Evolutionary conservation across 2,797 vertebrate species (phyloP).

Genomic region (Tragopan temminckii): DNA sequence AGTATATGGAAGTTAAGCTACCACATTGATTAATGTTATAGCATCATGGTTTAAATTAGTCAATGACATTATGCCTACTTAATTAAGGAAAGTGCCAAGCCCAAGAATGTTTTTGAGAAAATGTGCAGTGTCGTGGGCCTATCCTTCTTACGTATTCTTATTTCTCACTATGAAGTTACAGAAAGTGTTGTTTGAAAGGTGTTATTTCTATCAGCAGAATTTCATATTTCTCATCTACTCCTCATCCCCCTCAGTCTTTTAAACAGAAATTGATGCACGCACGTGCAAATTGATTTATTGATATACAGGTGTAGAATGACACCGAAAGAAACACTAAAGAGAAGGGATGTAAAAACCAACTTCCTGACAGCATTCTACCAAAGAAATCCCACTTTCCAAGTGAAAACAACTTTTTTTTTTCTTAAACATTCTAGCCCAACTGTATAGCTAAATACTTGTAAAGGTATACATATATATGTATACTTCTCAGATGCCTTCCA

Average conservation of each 20-base stretch:
- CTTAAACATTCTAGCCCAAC: background rate
- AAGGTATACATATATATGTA: background rate
- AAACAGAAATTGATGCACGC: background rate
- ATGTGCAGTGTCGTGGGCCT: background rate
- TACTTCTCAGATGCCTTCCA: background rate
- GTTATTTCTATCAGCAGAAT: background rate
- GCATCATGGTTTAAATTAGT: fast-evolving
- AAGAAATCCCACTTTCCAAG: background rate
- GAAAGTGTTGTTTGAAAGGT: background rate
- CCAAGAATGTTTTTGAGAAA: background rate
- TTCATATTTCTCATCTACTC: background rate
- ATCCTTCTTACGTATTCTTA: background rate
- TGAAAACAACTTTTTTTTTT: background rate
- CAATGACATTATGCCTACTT: background rate
- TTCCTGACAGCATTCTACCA: background rate
- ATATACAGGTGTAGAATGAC: background rate
- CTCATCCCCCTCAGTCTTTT: background rate
- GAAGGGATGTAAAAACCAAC: background rate
- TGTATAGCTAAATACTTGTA: background rate
- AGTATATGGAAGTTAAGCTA: background rate
- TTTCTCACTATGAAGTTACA: background rate
- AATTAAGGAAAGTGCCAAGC: background rate
- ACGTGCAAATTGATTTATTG: background rate
- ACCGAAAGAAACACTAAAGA: background rate
- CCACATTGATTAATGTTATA: background rate